These are phyloP conservation scores for Aplidium turbinatum DNA, from an alignment of 23 tunicate species.

Conservation along the genomic window DNA sequence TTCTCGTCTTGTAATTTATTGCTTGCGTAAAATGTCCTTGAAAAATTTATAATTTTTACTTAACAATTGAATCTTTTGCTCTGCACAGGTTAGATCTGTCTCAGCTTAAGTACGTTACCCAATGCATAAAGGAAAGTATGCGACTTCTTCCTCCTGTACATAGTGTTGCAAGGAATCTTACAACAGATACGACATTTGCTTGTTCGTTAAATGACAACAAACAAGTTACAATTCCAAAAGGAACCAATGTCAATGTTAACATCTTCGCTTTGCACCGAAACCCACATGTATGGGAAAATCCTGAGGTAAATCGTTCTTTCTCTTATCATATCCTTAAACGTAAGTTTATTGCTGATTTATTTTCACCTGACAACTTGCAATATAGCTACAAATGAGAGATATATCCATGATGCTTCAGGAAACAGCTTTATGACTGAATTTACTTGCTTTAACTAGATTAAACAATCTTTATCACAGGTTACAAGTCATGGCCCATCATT, in stretches of 20 bases:
- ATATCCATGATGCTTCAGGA: too few relatives aligned
- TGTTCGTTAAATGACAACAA: slow-evolving; percentile 3
- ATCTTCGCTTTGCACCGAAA: slow-evolving; percentile 45
- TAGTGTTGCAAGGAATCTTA: slow-evolving; percentile 17
- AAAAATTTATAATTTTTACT: not conserved
- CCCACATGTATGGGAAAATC: slow-evolving; percentile 59
- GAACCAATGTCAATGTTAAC: slow-evolving; percentile 16
- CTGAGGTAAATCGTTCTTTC: slow-evolving; percentile 29
- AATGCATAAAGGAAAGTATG: slow-evolving; percentile 64
- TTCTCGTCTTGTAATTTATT: too few relatives aligned
- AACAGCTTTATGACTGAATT: too few relatives aligned
- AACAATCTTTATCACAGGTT: too few relatives aligned
- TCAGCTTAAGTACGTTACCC: slow-evolving; percentile 33
- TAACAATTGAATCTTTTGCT: not conserved
- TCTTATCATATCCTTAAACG: not conserved
- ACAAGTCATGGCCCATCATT: too few relatives aligned
- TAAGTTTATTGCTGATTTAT: not conserved
- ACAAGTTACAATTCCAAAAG: slow-evolving; percentile 16
- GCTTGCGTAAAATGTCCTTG: not conserved
- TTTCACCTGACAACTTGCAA: not conserved
- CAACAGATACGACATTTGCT: slow-evolving; percentile 12
- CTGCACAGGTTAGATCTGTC: slow-evolving; percentile 43
- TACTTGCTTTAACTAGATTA: too few relatives aligned
- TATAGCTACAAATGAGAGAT: too few relatives aligned
- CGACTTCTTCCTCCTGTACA: slow-evolving; percentile 55